Evolutionary conservation across 2,888 invertebrate genomes (phyloP), one percentile per base, ranked within the genome.

Genomic region (Entomobrya multifasciata): DNA sequence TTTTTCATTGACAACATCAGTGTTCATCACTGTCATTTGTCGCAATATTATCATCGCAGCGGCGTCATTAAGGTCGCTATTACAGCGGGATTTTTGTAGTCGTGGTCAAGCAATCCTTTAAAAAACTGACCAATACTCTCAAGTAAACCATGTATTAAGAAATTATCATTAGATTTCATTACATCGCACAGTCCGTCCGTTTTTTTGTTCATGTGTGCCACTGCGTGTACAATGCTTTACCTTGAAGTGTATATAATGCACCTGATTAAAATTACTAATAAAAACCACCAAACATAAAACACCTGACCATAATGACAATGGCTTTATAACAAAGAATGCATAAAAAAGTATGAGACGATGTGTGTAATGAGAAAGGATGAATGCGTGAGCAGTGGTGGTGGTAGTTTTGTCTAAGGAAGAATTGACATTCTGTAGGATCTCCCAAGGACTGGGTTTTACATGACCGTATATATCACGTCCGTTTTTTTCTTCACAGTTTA

Each of bases 41-140:
- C n/a, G n/a, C n/a, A n/a, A n/a, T n/a, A n/a, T n/a, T n/a, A n/a
- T n/a, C n/a, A n/a, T n/a, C n/a, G n/a, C n/a, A n/a, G n/a, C n/a
- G n/a, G n/a, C n/a, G n/a, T n/a, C n/a, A n/a, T n/a, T n/a, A n/a
- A n/a, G n/a, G n/a, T n/a, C n/a, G n/a, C n/a, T n/a, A n/a, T n/a
- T n/a, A n/a, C n/a, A n/a, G n/a, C n/a, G n/a, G 25, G 25, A 25
- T 10, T 4, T 60, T 27, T n/a, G 3, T n/a, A n/a, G n/a, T n/a
- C n/a, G n/a, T n/a, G n/a, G n/a, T 36, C 17, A n/a, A 25, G n/a
- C n/a, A 76, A 76, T 76, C 78, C 30, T 78, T 57, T n/a, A 52
- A 77, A 60, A 74, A 60, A 77, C 84, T 84, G 84, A 84, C 84
- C 84, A 84, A 67, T 74, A 74, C 62, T 72, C 41, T 65, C 15